A percentile compares a stretch with the other conserved stretches of the same genome.
These are phyloP conservation scores for Dascillus cervinus DNA, from an alignment of 2,888 invertebrate species.

Conservation along the genomic window DNA sequence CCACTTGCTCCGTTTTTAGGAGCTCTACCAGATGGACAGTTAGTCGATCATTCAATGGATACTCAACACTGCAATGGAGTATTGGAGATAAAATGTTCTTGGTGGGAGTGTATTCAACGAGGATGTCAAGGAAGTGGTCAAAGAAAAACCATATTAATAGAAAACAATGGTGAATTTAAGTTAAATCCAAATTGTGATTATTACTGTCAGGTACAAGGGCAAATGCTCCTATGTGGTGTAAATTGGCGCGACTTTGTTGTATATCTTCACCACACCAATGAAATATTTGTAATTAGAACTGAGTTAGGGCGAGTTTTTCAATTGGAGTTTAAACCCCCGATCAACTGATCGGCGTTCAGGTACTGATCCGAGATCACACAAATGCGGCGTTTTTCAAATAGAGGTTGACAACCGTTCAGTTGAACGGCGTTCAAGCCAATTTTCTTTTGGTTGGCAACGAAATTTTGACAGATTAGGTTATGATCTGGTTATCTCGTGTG, in stretches of 20 bases:
- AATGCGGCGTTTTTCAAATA: no score
- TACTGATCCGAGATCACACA: no score
- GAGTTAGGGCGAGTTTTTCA: no score
- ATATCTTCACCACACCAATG: no score
- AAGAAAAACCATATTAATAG: background rate
- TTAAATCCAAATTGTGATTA: background rate
- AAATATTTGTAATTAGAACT: background rate
- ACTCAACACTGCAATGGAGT: background rate
- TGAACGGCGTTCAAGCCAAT: no score
- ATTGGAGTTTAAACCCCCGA: no score
- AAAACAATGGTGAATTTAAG: background rate
- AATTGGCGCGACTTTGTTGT: conserved; percentile 1
- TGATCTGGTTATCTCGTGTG: no score
- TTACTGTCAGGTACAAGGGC: conserved; percentile 2
- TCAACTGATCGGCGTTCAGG: no score
- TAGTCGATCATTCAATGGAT: background rate
- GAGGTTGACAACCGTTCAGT: no score
- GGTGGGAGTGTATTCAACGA: background rate
- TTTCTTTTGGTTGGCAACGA: no score
- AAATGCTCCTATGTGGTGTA: conserved; percentile 2
- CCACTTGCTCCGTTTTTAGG: background rate
- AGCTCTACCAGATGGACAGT: conserved; percentile 1
- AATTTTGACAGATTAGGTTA: no score
- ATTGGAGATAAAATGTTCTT: conserved; percentile 1
- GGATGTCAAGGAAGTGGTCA: background rate